Percentiles rank a stretch among this genome's conserved stretches.
phyloP scores from a whole-genome alignment of 2,888 invertebrate genomes.

The Tetragonula carbonaria region DNA sequence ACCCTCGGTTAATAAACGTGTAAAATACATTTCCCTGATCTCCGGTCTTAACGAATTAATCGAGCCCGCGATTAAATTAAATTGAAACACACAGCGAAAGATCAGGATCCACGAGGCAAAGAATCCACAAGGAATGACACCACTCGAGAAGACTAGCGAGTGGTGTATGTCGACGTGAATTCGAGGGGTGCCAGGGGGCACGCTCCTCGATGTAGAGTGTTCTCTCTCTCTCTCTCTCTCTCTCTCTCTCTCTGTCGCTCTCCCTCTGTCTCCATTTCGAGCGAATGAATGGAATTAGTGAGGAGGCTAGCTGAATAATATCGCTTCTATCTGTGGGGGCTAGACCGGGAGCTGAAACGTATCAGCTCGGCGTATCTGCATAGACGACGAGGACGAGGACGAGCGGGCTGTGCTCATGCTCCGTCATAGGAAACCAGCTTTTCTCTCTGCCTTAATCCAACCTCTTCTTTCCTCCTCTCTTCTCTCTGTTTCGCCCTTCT shows the following conservation, averaged over 20 bases:
- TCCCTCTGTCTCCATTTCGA: constrained; percentile 62
- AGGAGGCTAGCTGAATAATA: constrained; percentile 84
- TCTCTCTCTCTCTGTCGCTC: background rate
- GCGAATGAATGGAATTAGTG: constrained; percentile 84
- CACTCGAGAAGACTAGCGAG: background rate
- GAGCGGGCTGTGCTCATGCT: constrained; percentile 60
- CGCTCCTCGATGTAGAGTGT: constrained; percentile 42
- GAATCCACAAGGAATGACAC: background rate
- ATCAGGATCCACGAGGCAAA: too few species aligned
- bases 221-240: constrained; percentile 21
- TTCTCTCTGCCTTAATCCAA: constrained; percentile 72
- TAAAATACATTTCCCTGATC: too few species aligned
- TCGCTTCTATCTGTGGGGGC: constrained; percentile 83
- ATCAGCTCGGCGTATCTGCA: constrained; percentile 83
- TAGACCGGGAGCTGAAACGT: constrained; percentile 82
- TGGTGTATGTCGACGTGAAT: constrained; percentile 46
- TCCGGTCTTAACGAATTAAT: too few species aligned
- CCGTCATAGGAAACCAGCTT: constrained; percentile 71
- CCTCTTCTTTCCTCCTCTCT: constrained; percentile 62
- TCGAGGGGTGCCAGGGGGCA: constrained; percentile 56
- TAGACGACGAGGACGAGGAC: constrained; percentile 76
- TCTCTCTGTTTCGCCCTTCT: background rate
- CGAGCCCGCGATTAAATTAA: too few species aligned
- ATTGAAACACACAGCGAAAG: too few species aligned
- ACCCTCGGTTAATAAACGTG: too few species aligned